A percentile compares a stretch with the other conserved stretches of the same genome.
phyloP scores from a whole-genome alignment of 2,888 invertebrate species.

The Zaprionus obscuricornis region DNA sequence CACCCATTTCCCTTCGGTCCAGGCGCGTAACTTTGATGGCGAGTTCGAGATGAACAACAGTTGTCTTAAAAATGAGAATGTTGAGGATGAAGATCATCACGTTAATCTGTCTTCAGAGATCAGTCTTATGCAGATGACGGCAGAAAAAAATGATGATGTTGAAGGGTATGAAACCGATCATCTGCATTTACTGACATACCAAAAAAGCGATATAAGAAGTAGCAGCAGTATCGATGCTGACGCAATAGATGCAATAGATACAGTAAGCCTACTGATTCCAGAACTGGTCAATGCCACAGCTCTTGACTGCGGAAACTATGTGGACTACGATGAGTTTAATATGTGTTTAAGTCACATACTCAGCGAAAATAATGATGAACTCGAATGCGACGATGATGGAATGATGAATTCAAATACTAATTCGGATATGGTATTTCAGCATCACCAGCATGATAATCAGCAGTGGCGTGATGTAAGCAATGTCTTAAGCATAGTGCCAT shows the following conservation, averaged over 20 bases:
- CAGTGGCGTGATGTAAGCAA: slow-evolving; percentile 62
- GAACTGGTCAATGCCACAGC: slow-evolving; percentile 65
- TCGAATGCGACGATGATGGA: slow-evolving; percentile 14
- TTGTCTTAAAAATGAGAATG: slow-evolving; percentile 29
- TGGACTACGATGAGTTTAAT: slow-evolving; percentile 80
- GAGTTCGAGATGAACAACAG: slow-evolving; percentile 29
- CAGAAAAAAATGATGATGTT: slow-evolving; percentile 14
- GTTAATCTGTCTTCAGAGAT: slow-evolving; percentile 52
- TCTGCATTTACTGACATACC: slow-evolving; percentile 59
- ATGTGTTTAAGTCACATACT: slow-evolving; percentile 78
- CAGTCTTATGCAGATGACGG: slow-evolving; percentile 36
- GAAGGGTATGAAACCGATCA: slow-evolving; percentile 46
- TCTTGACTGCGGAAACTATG: slow-evolving; percentile 73
- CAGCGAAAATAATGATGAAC: slow-evolving; percentile 67
- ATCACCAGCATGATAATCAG: slow-evolving; percentile 40
- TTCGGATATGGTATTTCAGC: slow-evolving; percentile 7
- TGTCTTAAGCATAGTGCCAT: slow-evolving; percentile 71
- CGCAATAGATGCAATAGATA: slow-evolving; percentile 53
- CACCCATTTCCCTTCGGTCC: slow-evolving; percentile 73
- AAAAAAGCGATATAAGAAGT: too few species aligned
- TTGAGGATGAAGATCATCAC: slow-evolving; percentile 20
- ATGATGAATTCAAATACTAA: slow-evolving; percentile 7
- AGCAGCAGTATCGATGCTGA: slow-evolving; percentile 36
- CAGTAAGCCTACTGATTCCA: slow-evolving; percentile 69
- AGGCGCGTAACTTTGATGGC: slow-evolving; percentile 70